Percentiles rank a stretch among this genome's conserved stretches.
Conservation (phyloP, 2,113 vertebrate genomes). For the Montifringilla adamsi region DNA sequence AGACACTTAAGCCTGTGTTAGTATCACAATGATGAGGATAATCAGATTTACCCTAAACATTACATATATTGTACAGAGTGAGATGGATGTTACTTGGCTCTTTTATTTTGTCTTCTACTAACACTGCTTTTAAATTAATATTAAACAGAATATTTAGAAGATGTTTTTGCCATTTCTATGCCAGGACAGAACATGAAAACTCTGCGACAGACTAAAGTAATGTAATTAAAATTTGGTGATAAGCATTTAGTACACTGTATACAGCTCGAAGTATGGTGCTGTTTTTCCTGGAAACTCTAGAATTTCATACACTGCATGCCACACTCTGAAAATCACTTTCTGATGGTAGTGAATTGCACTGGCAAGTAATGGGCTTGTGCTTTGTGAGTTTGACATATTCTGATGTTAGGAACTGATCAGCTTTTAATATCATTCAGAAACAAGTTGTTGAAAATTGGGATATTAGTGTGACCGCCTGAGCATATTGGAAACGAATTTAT, state of each 20-base stretch:
- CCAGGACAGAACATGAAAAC: background rate
- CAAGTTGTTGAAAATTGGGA: background rate
- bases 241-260: background rate
- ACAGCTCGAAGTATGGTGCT: rapidly evolving
- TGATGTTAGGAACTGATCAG: background rate
- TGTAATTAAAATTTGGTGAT: background rate
- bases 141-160: background rate
- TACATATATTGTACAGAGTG: background rate
- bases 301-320: background rate
- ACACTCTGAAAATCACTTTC: background rate
- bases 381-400: background rate
- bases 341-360: background rate
- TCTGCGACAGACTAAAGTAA: background rate
- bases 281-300: background rate
- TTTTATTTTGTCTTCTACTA: background rate
- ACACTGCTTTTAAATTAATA: background rate
- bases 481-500: background rate
- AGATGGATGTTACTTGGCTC: background rate
- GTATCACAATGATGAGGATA: background rate
- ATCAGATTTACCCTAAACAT: background rate
- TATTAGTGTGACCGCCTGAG: background rate
- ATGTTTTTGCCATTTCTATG: background rate
- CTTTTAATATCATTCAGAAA: background rate
- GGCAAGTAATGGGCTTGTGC: background rate
- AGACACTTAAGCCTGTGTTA: background rate